phyloP scores from a whole-genome alignment of 2,888 invertebrate species.

The Ectobius pallidus region DNA sequence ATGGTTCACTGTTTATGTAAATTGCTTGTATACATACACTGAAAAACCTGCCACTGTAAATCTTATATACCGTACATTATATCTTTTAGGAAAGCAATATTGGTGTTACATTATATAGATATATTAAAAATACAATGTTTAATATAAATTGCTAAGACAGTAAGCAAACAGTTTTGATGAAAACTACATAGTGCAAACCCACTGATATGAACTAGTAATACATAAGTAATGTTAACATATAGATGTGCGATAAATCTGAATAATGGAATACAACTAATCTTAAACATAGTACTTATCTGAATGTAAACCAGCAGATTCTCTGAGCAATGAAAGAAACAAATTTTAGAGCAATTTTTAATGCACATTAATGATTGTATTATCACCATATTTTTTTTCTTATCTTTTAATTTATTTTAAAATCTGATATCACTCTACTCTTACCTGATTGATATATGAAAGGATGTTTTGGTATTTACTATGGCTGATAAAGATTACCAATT shows the following conservation, averaged over 20 bases:
- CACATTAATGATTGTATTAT: conserved; percentile 9
- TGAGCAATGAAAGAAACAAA: not conserved
- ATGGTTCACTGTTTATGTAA: not conserved
- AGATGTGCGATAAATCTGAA: too few relatives aligned
- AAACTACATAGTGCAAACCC: not conserved
- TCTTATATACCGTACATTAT: not conserved
- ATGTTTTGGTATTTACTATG: not conserved
- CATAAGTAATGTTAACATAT: too few relatives aligned
- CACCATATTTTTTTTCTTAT: not conserved
- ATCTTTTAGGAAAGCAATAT: not conserved
- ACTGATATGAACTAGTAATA: too few relatives aligned
- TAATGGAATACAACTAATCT: too few relatives aligned
- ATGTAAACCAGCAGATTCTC: too few relatives aligned
- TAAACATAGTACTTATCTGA: too few relatives aligned
- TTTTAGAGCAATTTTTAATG: conserved; percentile 11
- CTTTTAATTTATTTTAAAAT: not conserved
- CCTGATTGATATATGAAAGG: not conserved
- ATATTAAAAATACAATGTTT: conserved; percentile 14
- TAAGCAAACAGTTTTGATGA: not conserved
- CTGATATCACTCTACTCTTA: not conserved
- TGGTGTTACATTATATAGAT: conserved; percentile 9
- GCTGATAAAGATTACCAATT: not conserved
- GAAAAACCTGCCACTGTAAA: not conserved
- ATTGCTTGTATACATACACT: conserved; percentile 9
- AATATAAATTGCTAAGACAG: not conserved